These are phyloP conservation scores for Dasypogon diadema DNA, from an alignment of 2,888 invertebrate species.

Conservation along the genomic window DNA sequence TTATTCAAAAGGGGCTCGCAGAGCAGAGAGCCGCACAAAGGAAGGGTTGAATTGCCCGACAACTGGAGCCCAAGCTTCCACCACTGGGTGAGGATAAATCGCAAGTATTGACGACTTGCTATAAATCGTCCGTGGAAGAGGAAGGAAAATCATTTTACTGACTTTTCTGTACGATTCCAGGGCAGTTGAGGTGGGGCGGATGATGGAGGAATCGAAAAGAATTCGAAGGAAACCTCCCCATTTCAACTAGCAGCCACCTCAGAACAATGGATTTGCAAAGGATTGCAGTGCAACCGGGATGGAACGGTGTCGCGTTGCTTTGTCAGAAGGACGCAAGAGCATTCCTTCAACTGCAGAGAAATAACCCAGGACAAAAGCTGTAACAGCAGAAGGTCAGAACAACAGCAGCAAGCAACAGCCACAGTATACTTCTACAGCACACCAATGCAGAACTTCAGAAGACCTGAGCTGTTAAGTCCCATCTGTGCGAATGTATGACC, in stretches of 20 bases:
- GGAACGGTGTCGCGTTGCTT: slow-evolving; percentile 38
- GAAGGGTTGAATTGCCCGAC: slow-evolving; percentile 2
- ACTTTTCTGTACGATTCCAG: slow-evolving; percentile 22
- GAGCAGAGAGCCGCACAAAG: neutral
- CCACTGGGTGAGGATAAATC: slow-evolving; percentile 41
- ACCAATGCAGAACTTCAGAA: neutral
- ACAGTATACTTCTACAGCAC: neutral
- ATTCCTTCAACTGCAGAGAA: slow-evolving; percentile 35
- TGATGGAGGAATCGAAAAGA: neutral
- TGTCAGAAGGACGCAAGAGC: slow-evolving; percentile 29
- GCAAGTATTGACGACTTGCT: slow-evolving; percentile 47
- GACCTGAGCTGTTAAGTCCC: slow-evolving; percentile 9
- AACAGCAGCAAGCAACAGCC: slow-evolving; percentile 35
- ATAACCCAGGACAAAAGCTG: slow-evolving; percentile 37
- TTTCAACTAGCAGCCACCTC: slow-evolving; percentile 5
- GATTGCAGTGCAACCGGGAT: slow-evolving; percentile 1
- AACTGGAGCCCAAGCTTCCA: neutral
- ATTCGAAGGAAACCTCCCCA: neutral
- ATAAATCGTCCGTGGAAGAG: slow-evolving; percentile 47
- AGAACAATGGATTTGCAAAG: slow-evolving; percentile 2
- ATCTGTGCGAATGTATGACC: neutral
- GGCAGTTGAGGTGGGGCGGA: neutral
- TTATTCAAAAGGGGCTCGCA: slow-evolving; percentile 6
- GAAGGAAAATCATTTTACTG: slow-evolving; percentile 49
- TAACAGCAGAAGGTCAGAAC: slow-evolving; percentile 22